Evolutionary conservation across 30 jellyfish, hydroid and myxozoan species (phyloP).

Genomic region (Pelagia noctiluca): DNA sequence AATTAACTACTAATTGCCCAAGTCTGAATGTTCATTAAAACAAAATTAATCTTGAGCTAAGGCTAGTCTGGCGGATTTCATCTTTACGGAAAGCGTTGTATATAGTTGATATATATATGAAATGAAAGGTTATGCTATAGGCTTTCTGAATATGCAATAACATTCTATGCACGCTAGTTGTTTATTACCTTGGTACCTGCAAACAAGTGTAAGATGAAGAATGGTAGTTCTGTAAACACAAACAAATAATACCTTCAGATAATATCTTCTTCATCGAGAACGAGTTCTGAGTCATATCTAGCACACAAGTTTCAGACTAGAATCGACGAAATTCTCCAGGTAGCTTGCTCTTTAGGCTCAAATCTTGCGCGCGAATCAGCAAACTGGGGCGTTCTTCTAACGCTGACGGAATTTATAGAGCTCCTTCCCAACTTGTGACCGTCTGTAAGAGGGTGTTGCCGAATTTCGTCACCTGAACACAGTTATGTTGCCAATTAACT

Average conservation of each 20-base stretch:
- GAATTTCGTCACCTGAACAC: slow-evolving; percentile 60
- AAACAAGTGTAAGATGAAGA: too few relatives aligned
- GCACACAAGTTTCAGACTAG: background rate
- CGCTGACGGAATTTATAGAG: slow-evolving; percentile 47
- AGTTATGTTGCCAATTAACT: slow-evolving; percentile 55
- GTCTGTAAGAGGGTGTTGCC: slow-evolving; percentile 73
- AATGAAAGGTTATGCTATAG: background rate
- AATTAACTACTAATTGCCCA: too few relatives aligned
- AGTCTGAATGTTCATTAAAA: too few relatives aligned
- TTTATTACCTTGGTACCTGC: background rate
- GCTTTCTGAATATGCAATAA: background rate
- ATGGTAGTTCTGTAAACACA: too few relatives aligned
- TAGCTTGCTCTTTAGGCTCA: background rate
- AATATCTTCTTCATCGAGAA: slow-evolving; percentile 89
- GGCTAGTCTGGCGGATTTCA: background rate
- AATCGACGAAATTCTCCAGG: background rate
- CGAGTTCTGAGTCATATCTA: slow-evolving; percentile 85
- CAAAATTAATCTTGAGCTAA: background rate
- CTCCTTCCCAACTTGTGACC: slow-evolving; percentile 34
- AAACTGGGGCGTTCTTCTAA: background rate
- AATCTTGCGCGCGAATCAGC: background rate
- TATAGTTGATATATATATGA: too few relatives aligned
- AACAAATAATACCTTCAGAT: slow-evolving; percentile 49
- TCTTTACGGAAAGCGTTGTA: too few relatives aligned
- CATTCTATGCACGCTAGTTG: background rate